Evolutionary conservation across 2,113 vertebrate genomes (phyloP), one percentile per base, ranked within the genome.

Genomic region (Pyxicephalus adspersus): DNA sequence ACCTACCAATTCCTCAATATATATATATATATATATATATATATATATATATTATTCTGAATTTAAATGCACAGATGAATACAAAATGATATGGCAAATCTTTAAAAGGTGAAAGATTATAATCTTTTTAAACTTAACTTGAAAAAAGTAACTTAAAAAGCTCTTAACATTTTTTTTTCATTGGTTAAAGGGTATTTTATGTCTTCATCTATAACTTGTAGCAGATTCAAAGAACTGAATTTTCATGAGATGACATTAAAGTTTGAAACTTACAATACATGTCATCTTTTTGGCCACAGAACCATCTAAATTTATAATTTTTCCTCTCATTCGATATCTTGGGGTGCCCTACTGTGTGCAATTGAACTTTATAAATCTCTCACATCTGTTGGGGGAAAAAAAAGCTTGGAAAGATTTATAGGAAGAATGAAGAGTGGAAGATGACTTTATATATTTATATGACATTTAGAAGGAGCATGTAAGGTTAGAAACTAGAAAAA

Each of bases 291-390:
- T 61, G 15, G 23, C 57, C 58, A 61, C 25, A 16, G 15, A 61
- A 8, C 58, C 5, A 25, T 61, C 58, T 25, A 25, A 45, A 45
- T 45, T 11, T 45, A 45, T 45, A 13, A 45, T 45, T 64, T 38
- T 20, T 16, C 38, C n/a, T 51, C 50, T 45, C 19, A 20, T 16
- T 17, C 45, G 66, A 68, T 45, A 23, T 51, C n/a, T n/a, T 68
- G 31, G 19, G 66, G 38, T 51, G 26, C 45, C 67, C 67, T 23
- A 19, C 38, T 22, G 67, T 52, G 67, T 9, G 22, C 45, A 50
- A 70, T 70, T 70, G 25, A 70, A 70, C 23, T 22, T 70, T 25
- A 17, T 18, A 52, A 52, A 52, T 52, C 67, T 17, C 67, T 52
- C n/a, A 38, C 38, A 70, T 50, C 45, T 70, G 67, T 18, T n/a